Base-by-base conservation (phyloP, 1,140 invertebrate species). In the Pseudomyrmex pallidus region DNA sequence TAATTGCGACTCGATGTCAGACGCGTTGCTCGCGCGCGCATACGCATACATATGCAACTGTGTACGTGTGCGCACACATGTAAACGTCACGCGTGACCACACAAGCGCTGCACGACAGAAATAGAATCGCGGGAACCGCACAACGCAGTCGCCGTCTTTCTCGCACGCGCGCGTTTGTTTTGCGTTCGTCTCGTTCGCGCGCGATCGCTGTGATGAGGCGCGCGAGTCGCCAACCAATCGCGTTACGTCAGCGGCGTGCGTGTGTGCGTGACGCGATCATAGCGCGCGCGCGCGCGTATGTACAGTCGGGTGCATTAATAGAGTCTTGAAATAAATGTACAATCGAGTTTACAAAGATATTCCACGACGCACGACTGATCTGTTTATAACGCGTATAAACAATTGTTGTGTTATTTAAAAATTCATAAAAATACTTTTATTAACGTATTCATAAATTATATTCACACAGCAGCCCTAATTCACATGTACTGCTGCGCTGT, bases 91-190 rank as follows among this genome's bases (percentile, higher is more conserved):
- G 5, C 35, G 7, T 35, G 5, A 35, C 35, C 35, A 35, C 35
- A 83, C 64, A 54, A 72, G 63, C 83, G 13, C 59, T 89, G 84
- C 82, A 84, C 88, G 88, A 89, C 88, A 89, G 85, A 90, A 90
- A 90, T 90, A 90, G 87, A 78, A 76, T 59, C 84, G 44, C 54
- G 74, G 74, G 74, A 76, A 77, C 83, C 77, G 61, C 64, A 80
- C 56, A 57, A 44, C 17, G 25, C 67, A 52, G 35, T 82, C 74
- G 59, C 56, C 76, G 25, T 82, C 63, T 56, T 35, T 74, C 57
- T 67, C 59, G 63, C 35, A 50, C 59, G 10, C 10, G 10, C 46
- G n/a, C 12, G 44, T 52, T 57, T n/a, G 54, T 73, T 57, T 52
- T 1, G 35, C 13, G 50, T 52, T 13, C 0, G 13, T 13, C 50